Percentiles rank a stretch among this genome's conserved stretches.
Evolutionary conservation across 35 echinoderm and acorn worm genomes (phyloP).

Genomic region (Acanthaster planci): DNA sequence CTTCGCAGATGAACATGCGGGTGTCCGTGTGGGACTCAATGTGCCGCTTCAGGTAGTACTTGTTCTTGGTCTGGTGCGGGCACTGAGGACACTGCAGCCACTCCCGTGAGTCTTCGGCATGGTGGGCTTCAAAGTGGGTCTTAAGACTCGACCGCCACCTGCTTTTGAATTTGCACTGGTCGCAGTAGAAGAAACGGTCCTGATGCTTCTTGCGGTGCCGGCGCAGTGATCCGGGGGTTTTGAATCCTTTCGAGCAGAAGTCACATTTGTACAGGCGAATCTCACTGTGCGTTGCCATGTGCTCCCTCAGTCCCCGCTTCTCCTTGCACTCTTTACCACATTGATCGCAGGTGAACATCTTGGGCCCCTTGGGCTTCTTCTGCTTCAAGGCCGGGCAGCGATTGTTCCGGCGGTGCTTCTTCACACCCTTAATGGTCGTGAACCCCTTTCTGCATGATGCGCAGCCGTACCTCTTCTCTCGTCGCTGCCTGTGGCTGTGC

Average conservation of each 20-base stretch:
- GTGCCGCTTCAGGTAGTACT: conserved; percentile 6
- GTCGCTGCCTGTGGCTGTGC: neutral
- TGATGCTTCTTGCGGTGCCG: conserved; percentile 1
- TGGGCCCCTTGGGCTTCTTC: conserved; percentile 10
- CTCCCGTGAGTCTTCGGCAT: conserved; percentile 16
- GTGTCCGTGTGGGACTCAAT: conserved; percentile 15
- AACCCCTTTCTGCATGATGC: neutral
- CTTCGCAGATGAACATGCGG: conserved; percentile 32
- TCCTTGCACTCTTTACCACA: conserved; percentile 16
- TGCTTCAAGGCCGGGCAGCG: neutral
- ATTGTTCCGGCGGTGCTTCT: neutral
- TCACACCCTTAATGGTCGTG: neutral
- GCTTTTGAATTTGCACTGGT: conserved; percentile 27
- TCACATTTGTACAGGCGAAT: conserved; percentile 26
- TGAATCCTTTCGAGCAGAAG: conserved; percentile 22
- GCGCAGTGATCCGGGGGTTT: conserved; percentile 11
- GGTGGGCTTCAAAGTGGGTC: conserved; percentile 19
- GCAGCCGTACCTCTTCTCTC: neutral
- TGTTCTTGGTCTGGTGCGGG: conserved; percentile 15
- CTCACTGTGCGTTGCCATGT: conserved; percentile 25
- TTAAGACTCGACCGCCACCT: conserved; percentile 35
- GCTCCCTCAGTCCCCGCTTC: neutral
- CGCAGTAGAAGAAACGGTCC: neutral
- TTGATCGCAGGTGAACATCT: neutral
- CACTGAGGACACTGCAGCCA: conserved; percentile 12